Evolutionary conservation across 2,113 vertebrate genomes (phyloP), one percentile per base, ranked within the genome.

Genomic region (Seriola quinqueradiata): DNA sequence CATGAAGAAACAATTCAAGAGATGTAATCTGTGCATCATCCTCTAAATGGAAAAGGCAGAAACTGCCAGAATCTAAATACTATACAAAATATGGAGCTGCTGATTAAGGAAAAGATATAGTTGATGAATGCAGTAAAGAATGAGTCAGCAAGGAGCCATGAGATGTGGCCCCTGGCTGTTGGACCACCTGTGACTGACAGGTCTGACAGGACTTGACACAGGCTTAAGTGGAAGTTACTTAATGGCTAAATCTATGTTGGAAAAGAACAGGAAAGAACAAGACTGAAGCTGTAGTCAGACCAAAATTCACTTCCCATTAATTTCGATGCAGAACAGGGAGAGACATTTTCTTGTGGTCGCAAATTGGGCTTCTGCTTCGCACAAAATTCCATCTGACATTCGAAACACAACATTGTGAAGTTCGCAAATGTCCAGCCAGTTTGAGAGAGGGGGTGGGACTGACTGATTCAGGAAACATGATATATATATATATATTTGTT

Each of bases 21-120:
- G 75, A 75, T 80, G 70, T 77, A 77, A 86, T 90, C 84, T 88
- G 70, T 81, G 38, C 63, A 76, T 84, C 44, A 2, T 42, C 50
- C 21, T 72, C 50, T 17, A 70, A 70, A 77, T 61, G 46, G 64
- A 72, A 68, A 68, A 58, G 21, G 4, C 34, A 57, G 32, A 71
- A 85, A 71, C 21, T 58, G 58, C 50, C 14, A 61, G 36, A 3
- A 77, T 75, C 32, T 74, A 66, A 82, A 83, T 72, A 57, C 10
- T 42, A 11, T 48, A 69, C 14, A 44, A 21, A 44, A 16, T 70
- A 42, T 23, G 12, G 42, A 82, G 70, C 42, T n/a, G 4, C 58
- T 66, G 65, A 66, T 58, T 75, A 50, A 81, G 64, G 25, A 54
- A 38, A 25, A 40, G 19, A 65, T 80, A 65, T 32, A 55, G 36